A percentile compares a stretch with the other conserved stretches of the same genome.
Evolutionary conservation across 2,113 vertebrate species (phyloP).

Genomic region (Neotoma lepida): DNA sequence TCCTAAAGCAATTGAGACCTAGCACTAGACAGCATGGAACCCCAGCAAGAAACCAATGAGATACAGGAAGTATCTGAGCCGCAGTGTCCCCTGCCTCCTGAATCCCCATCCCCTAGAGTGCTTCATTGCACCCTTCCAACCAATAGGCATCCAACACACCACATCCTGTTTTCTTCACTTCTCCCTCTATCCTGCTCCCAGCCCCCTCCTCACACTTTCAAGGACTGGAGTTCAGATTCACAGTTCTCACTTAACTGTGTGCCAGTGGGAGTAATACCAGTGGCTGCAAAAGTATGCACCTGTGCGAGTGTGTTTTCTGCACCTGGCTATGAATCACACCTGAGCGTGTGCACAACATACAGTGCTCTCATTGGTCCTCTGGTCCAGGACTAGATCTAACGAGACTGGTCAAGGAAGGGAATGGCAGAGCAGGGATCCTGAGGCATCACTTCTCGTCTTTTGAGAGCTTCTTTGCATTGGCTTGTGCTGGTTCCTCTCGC

Average conservation of each 20-base stretch:
- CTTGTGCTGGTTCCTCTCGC: conserved; percentile 15
- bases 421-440: background rate
- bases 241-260: background rate
- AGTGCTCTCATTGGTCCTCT: background rate
- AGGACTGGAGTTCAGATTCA: background rate
- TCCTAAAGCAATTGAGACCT: conserved; percentile 17
- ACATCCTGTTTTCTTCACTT: conserved; percentile 39
- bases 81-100: background rate
- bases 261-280: background rate
- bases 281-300: background rate
- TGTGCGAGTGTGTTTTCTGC: conserved; percentile 44
- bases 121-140: background rate
- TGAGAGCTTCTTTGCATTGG: background rate
- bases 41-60: background rate
- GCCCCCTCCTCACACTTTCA: background rate
- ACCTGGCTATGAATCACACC: background rate
- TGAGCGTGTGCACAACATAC: background rate
- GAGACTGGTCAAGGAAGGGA: background rate
- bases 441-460: conserved; percentile 4
- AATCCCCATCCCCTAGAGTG: background rate
- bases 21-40: background rate
- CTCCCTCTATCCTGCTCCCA: background rate
- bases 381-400: conserved; percentile 16
- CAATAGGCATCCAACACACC: background rate
- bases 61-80: background rate